Percentiles rank a stretch among this genome's conserved stretches.
These are phyloP conservation scores for Shinisaurus crocodilurus DNA, from an alignment of 2,113 vertebrate species.

Conservation along the genomic window DNA sequence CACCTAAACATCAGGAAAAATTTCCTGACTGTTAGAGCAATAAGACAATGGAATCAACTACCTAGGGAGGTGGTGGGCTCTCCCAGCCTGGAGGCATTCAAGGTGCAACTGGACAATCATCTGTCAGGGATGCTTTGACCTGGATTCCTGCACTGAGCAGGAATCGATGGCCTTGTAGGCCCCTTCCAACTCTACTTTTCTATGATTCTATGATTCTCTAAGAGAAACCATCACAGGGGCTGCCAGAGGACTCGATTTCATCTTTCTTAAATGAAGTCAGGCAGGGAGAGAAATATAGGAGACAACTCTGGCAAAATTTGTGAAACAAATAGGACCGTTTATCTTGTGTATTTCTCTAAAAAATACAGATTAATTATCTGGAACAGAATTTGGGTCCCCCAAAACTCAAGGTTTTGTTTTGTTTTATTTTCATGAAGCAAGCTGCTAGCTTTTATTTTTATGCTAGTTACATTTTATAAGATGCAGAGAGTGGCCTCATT, in stretches of 20 bases:
- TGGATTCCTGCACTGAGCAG: too few species aligned
- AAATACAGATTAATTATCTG: not conserved
- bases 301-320: not conserved
- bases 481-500: not conserved
- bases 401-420: not conserved
- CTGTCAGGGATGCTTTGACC: too few species aligned
- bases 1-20: too few species aligned
- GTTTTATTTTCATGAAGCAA: not conserved
- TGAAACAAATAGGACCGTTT: not conserved
- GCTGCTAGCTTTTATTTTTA: not conserved
- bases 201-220: too few species aligned
- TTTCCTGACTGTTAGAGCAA: too few species aligned
- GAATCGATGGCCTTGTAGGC: too few species aligned
- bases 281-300: not conserved
- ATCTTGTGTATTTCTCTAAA: not conserved
- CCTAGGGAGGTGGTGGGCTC: too few species aligned
- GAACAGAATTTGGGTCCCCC: not conserved
- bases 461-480: not conserved
- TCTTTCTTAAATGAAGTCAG: not conserved
- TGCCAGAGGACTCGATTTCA: not conserved
- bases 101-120: too few species aligned
- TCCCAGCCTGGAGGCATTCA: too few species aligned
- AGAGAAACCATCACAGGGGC: too few species aligned
- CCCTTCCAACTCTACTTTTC: too few species aligned
- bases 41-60: too few species aligned